Percentiles rank a stretch among this genome's conserved stretches.
These are phyloP conservation scores for Tiliqua scincoides DNA, from an alignment of 2,113 vertebrate species.

Conservation along the genomic window DNA sequence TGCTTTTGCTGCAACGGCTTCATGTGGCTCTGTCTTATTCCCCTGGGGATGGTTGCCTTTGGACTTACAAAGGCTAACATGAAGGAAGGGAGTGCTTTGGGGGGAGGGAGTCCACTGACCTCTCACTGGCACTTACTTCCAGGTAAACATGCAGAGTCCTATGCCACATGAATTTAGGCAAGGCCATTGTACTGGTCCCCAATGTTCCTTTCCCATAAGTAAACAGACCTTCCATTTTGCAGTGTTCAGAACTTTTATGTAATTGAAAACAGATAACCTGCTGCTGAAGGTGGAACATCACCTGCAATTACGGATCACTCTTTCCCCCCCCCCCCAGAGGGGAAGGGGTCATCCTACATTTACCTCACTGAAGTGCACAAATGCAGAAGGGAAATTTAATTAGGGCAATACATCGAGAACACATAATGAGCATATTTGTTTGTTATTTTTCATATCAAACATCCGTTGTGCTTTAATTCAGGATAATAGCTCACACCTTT, in stretches of 20 bases:
- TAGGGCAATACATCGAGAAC: not conserved
- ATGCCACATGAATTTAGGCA: not conserved
- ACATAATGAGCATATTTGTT: not conserved
- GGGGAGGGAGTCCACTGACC: not conserved
- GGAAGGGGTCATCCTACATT: not conserved
- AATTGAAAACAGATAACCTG: constrained; percentile 3
- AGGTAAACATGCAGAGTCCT: too few species aligned
- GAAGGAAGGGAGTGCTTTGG: not conserved
- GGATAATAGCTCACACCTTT: not conserved
- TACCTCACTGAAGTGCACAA: not conserved
- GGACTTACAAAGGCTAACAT: not conserved
- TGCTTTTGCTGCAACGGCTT: not conserved
- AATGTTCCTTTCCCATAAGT: not conserved
- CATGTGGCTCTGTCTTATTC: not conserved
- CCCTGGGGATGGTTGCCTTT: not conserved
- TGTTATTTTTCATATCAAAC: not conserved
- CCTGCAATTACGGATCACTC: not conserved
- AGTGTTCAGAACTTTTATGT: not conserved
- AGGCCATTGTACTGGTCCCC: accelerated
- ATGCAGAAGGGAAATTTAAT: not conserved
- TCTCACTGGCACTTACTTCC: not conserved
- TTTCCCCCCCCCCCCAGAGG: not conserved
- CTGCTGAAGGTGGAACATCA: constrained; percentile 7
- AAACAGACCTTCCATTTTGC: not conserved
- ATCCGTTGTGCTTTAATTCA: not conserved